A percentile compares a stretch with the other conserved stretches of the same genome.
phyloP scores from a whole-genome alignment of 2,888 invertebrate species.

The Alsophila aescularia region DNA sequence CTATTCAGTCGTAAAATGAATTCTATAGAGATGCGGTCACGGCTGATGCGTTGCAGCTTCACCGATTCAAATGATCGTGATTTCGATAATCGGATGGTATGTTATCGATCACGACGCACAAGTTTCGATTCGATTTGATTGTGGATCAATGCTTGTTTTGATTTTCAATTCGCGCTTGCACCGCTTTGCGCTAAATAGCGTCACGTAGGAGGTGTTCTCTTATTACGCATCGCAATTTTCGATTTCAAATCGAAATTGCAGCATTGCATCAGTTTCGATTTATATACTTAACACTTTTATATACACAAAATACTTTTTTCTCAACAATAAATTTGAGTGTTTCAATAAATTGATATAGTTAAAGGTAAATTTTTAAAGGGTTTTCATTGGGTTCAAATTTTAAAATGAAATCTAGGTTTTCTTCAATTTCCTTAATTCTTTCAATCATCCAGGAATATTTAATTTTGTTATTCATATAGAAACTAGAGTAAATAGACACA shows the following conservation, averaged over 20 bases:
- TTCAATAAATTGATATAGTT: not conserved
- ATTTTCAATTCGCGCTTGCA: slow-evolving; percentile 84
- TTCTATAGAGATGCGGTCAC: slow-evolving; percentile 42
- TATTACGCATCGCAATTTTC: slow-evolving; percentile 71
- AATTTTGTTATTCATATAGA: too few relatives aligned
- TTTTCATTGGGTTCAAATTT: too few relatives aligned
- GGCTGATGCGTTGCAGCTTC: slow-evolving; percentile 37
- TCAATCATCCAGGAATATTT: too few relatives aligned
- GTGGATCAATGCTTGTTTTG: slow-evolving; percentile 81
- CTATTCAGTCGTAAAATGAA: slow-evolving; percentile 31
- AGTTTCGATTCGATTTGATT: slow-evolving; percentile 81
- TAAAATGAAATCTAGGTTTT: too few relatives aligned
- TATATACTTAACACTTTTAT: slow-evolving; percentile 27
- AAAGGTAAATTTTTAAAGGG: too few relatives aligned
- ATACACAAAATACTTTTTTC: too few relatives aligned
- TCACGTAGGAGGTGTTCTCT: slow-evolving; percentile 74
- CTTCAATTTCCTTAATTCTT: too few relatives aligned
- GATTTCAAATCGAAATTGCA: slow-evolving; percentile 67
- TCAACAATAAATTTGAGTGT: not conserved
- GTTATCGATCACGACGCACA: slow-evolving; percentile 81
- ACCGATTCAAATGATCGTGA: slow-evolving; percentile 74
- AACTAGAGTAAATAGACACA: too few relatives aligned
- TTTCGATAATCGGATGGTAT: slow-evolving; percentile 79
- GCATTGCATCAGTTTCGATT: slow-evolving; percentile 47
- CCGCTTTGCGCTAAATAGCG: slow-evolving; percentile 80